phyloP scores from a whole-genome alignment of 2,797 vertebrate genomes.

The Ciconia nigra region DNA sequence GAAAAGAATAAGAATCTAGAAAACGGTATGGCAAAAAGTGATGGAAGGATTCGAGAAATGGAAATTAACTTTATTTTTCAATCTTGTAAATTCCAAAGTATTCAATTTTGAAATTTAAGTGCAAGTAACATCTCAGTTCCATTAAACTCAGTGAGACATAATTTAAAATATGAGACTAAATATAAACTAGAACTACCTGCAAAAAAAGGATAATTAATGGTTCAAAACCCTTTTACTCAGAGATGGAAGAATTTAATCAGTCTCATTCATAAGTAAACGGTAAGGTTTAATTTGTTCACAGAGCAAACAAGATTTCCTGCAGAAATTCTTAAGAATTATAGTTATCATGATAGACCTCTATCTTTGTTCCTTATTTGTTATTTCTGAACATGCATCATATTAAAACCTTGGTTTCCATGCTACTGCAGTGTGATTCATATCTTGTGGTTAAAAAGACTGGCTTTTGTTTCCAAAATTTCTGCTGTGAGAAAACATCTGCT shows the following conservation, averaged over 20 bases:
- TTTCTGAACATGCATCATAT: constrained; percentile 13
- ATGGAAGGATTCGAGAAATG: neutral
- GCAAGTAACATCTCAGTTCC: neutral
- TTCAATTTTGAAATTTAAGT: neutral
- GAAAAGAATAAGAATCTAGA: neutral
- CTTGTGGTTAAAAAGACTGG: constrained; percentile 39
- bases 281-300: neutral
- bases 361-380: constrained; percentile 34
- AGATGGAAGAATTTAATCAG: neutral
- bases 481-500: constrained; percentile 13
- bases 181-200: neutral
- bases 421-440: constrained; percentile 29
- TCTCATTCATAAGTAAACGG: neutral
- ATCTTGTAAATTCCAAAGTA: neutral
- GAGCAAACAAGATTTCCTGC: neutral
- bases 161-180: neutral
- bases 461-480: constrained; percentile 46
- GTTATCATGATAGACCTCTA: neutral
- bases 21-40: neutral
- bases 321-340: constrained; percentile 46
- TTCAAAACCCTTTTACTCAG: neutral
- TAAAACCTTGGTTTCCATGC: constrained; percentile 22
- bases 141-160: neutral
- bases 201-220: neutral
- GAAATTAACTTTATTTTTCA: neutral